These are phyloP conservation scores for Eilema sororculum DNA, from an alignment of 2,888 invertebrate genomes.

Conservation along the genomic window DNA sequence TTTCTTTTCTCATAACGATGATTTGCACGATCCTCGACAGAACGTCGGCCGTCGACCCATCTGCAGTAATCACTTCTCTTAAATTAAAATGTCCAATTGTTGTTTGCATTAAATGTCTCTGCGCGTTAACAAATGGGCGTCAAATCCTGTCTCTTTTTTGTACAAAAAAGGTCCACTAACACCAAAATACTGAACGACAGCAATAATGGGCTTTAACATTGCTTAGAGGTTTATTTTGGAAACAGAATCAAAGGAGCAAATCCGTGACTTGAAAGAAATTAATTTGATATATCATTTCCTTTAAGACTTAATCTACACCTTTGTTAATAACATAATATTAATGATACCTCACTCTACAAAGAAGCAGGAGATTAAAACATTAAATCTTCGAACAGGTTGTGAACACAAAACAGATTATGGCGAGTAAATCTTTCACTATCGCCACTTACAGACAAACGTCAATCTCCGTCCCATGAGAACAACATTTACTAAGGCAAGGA, in stretches of 20 bases:
- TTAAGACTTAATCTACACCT: conserved; percentile 30
- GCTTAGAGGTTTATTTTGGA: conserved; percentile 21
- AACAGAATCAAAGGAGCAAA: conserved; percentile 11
- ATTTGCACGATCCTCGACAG: conserved; percentile 70
- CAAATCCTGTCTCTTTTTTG: conserved; percentile 46
- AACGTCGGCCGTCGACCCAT: conserved; percentile 68
- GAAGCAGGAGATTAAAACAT: conserved; percentile 34
- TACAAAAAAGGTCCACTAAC: conserved; percentile 49
- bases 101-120: conserved; percentile 62
- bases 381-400: conserved; percentile 29
- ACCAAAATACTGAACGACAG: neutral
- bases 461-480: conserved; percentile 39
- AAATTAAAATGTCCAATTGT: conserved; percentile 77
- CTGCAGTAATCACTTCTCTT: conserved; percentile 63
- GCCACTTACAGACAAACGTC: conserved; percentile 26
- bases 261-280: conserved; percentile 19
- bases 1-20: conserved; percentile 59
- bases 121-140: conserved; percentile 47
- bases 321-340: conserved; percentile 40
- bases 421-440: conserved; percentile 35
- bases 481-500: conserved; percentile 39
- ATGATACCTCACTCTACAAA: conserved; percentile 34
- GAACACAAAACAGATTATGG: conserved; percentile 34
- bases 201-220: conserved; percentile 27
- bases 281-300: conserved; percentile 32